Base-by-base conservation (phyloP, 2,888 invertebrate genomes). In the Ceramica pisi region DNA sequence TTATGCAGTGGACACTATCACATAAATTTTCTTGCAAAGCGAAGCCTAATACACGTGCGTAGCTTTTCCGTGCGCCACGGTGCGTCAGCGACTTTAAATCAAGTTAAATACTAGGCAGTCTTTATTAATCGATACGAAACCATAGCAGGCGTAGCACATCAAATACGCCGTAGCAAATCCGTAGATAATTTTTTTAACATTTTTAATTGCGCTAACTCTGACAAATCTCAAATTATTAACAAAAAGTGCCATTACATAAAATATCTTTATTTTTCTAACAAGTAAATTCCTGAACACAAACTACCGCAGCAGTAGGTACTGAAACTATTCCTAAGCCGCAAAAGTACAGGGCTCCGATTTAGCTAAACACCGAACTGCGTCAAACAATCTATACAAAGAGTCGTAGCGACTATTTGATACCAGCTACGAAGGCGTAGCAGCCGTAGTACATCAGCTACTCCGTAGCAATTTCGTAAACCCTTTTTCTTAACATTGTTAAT, bases 21-120 rank as follows among this genome's bases (percentile, higher is more conserved):
- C n/a, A n/a, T n/a, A n/a, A n/a, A n/a, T n/a, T n/a, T n/a, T n/a
- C n/a, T n/a, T n/a, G n/a, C n/a, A n/a, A n/a, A n/a, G n/a, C n/a
- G n/a, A n/a, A n/a, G n/a, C n/a, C n/a, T n/a, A n/a, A n/a, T n/a
- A n/a, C n/a, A n/a, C n/a, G n/a, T n/a, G n/a, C n/a, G n/a, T n/a
- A n/a, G n/a, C n/a, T n/a, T n/a, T n/a, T n/a, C n/a, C n/a, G n/a
- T n/a, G n/a, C n/a, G n/a, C n/a, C n/a, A n/a, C n/a, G n/a, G n/a
- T n/a, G n/a, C n/a, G n/a, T n/a, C n/a, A n/a, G n/a, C n/a, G n/a
- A n/a, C n/a, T n/a, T n/a, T n/a, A n/a, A 38, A 12, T 1, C 38
- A 12, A 89, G 85, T 81, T 89, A 91, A 92, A 91, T 90, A n/a
- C n/a, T n/a, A n/a, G 86, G 89, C 91, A 92, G 90, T 41, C 4